Conservation (phyloP, 2,888 invertebrate genomes). For the Luperina testacea region DNA sequence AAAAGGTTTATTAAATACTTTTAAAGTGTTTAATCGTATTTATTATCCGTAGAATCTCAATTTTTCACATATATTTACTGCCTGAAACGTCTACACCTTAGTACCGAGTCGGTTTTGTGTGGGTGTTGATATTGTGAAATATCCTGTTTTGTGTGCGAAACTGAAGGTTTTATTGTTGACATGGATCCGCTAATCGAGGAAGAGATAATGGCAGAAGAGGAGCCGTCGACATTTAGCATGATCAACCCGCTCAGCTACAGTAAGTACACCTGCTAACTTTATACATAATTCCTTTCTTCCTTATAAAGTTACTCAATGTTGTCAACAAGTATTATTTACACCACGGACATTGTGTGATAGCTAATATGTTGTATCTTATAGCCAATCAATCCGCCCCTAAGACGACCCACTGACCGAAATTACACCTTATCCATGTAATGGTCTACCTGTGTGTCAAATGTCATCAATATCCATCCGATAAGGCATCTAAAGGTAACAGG, state of each 20-base stretch:
- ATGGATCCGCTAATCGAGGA: conserved; percentile 70
- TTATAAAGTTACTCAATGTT: not conserved
- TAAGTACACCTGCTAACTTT: conserved; percentile 59
- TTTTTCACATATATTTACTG: conserved; percentile 3
- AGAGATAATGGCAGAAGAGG: conserved; percentile 52
- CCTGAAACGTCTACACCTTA: not conserved
- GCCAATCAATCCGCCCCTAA: no score
- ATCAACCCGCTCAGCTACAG: conserved; percentile 72
- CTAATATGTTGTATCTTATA: not conserved
- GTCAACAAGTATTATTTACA: not conserved
- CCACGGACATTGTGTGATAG: not conserved
- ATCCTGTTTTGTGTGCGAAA: conserved; percentile 41
- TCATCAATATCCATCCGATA: no score
- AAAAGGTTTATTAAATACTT: conserved; percentile 7
- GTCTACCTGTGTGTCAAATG: no score
- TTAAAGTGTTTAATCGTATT: conserved; percentile 7
- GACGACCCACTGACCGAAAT: no score
- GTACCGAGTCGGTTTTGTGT: conserved; percentile 16
- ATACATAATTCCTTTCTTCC: not conserved
- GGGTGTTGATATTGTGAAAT: conserved; percentile 51
- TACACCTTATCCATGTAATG: no score
- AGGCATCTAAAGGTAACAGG: no score
- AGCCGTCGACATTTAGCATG: conserved; percentile 53
- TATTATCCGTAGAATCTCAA: conserved; percentile 17
- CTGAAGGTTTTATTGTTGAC: conserved; percentile 24